A percentile compares a stretch with the other conserved stretches of the same genome.
Conservation (phyloP, 2,797 vertebrate genomes). For the Echeneis naucrates region DNA sequence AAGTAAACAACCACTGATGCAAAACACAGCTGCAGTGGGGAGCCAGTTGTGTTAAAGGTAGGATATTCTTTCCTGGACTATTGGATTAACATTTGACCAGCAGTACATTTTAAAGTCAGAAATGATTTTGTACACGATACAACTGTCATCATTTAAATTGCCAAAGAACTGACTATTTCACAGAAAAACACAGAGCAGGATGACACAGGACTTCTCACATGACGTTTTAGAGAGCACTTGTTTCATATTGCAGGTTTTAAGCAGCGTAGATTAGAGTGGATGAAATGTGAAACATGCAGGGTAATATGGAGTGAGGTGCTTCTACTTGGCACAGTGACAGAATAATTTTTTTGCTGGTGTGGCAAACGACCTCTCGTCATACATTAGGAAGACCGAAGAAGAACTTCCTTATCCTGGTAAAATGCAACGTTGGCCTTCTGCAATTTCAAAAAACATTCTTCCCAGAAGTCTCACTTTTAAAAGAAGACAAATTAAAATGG, state of each 20-base stretch:
- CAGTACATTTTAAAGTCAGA: slow-evolving; percentile 51
- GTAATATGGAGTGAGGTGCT: slow-evolving; percentile 35
- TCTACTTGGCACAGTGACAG: slow-evolving; percentile 32
- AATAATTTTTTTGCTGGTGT: slow-evolving; percentile 18
- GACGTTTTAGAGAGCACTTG: slow-evolving; percentile 32
- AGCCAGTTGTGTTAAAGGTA: slow-evolving; percentile 46
- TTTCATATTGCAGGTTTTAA: slow-evolving; percentile 23
- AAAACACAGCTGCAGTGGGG: slow-evolving; percentile 38
- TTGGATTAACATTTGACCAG: slow-evolving; percentile 53
- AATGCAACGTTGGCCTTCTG: slow-evolving; percentile 6
- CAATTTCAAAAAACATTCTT: slow-evolving; percentile 5
- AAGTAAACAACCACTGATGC: slow-evolving; percentile 61
- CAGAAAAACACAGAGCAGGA: slow-evolving; percentile 32
- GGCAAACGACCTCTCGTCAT: neutral
- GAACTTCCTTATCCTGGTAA: slow-evolving; percentile 1
- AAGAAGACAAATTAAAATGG: slow-evolving; percentile 1
- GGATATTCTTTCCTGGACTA: slow-evolving; percentile 19
- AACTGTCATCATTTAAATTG: slow-evolving; percentile 77
- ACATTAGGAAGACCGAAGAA: neutral
- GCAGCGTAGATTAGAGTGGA: slow-evolving; percentile 25
- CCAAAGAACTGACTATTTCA: slow-evolving; percentile 86
- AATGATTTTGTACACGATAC: slow-evolving; percentile 59
- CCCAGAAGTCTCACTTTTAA: neutral
- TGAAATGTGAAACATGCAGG: slow-evolving; percentile 42
- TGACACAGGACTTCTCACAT: slow-evolving; percentile 21